A percentile compares a stretch with the other conserved stretches of the same genome.
Evolutionary conservation across 53 echinoderm and acorn worm genomes (phyloP).

Genomic region (Hippasteria phrygiana): DNA sequence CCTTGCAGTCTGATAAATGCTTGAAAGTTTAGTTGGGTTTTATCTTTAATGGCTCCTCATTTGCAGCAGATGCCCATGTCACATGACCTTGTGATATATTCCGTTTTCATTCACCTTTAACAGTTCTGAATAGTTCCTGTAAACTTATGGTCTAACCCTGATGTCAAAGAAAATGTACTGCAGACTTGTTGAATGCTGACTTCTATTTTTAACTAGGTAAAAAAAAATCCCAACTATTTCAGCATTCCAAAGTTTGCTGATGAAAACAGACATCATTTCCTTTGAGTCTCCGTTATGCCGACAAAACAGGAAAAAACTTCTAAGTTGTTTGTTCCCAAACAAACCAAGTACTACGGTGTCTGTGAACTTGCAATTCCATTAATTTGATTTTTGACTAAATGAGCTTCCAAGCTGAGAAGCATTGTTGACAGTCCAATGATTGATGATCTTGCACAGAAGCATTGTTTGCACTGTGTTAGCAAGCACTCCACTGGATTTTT

Average conservation of each 20-base stretch:
- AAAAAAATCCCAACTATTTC: not conserved
- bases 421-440: slow-evolving; percentile 15
- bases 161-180: not conserved
- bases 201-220: not conserved
- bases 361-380: not conserved
- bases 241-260: not conserved
- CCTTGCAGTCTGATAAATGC: too few species aligned
- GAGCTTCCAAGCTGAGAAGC: not conserved
- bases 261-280: not conserved
- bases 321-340: slow-evolving; percentile 3
- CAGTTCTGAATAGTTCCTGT: too few species aligned
- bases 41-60: too few species aligned
- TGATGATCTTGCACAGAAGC: not conserved
- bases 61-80: too few species aligned
- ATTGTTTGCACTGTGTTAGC: slow-evolving; percentile 27
- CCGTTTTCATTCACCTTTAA: too few species aligned
- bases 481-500: slow-evolving; percentile 18
- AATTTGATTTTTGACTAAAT: slow-evolving; percentile 26
- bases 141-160: too few species aligned
- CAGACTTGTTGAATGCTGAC: not conserved
- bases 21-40: too few species aligned
- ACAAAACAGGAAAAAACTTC: not conserved
- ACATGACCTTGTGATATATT: too few species aligned
- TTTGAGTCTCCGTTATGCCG: not conserved
- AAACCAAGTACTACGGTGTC: not conserved